These are phyloP conservation scores for Condylostylus longicornis DNA, from an alignment of 1,140 invertebrate genomes.

Conservation along the genomic window DNA sequence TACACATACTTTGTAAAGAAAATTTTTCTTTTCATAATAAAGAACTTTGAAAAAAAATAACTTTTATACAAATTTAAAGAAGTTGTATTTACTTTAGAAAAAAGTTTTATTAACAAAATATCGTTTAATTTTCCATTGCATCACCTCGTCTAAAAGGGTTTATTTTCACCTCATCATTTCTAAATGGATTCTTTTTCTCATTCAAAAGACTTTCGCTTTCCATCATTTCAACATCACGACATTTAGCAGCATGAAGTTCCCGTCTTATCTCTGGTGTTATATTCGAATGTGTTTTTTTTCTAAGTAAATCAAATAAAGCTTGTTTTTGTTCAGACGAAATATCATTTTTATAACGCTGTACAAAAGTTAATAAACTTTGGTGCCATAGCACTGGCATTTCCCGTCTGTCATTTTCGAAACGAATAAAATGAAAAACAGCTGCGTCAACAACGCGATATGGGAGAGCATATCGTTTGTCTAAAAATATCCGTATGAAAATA, in stretches of 20 bases:
- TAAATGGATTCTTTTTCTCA: no score
- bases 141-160: no score
- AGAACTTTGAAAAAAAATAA: no score
- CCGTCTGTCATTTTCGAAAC: slow-evolving; percentile 69
- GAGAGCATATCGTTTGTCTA: slow-evolving; percentile 97
- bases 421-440: slow-evolving; percentile 90
- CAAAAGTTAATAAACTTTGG: slow-evolving; percentile 85
- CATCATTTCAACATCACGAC: slow-evolving; percentile 56
- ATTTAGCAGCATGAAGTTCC: slow-evolving; percentile 68
- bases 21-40: no score
- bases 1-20: no score
- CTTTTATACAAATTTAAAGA: no score
- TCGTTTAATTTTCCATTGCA: no score
- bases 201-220: no score
- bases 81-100: no score
- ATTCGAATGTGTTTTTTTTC: slow-evolving; percentile 59
- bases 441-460: slow-evolving; percentile 92
- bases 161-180: no score
- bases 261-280: slow-evolving; percentile 74
- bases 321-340: slow-evolving; percentile 86
- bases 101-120: no score
- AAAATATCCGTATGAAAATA: slow-evolving; percentile 84
- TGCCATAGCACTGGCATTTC: slow-evolving; percentile 93
- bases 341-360: slow-evolving; percentile 89
- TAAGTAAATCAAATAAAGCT: slow-evolving; percentile 60